Evolutionary conservation across 2,797 vertebrate species (phyloP).

Genomic region (Sorex maritimensis): DNA sequence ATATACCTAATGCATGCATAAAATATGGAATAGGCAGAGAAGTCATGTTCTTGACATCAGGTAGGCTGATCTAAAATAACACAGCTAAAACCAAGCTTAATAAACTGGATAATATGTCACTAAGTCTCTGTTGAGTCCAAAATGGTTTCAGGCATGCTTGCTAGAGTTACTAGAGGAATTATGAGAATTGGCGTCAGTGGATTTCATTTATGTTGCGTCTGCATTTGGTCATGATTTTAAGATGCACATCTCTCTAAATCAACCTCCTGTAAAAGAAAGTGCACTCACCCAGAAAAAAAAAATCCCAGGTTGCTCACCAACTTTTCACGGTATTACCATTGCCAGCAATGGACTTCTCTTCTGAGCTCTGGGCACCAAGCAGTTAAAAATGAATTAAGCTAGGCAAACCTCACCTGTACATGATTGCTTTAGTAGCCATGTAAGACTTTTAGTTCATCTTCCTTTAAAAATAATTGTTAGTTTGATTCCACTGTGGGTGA

Average conservation of each 20-base stretch:
- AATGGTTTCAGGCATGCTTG: constrained; percentile 84
- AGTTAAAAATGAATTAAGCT: constrained; percentile 75
- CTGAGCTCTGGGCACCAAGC: constrained; percentile 71
- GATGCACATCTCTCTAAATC: constrained; percentile 83
- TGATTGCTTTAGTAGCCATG: constrained; percentile 71
- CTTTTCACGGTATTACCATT: constrained; percentile 73
- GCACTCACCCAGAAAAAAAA: constrained; percentile 37
- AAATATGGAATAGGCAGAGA: constrained; percentile 86
- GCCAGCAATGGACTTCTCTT: constrained; percentile 80
- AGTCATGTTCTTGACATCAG: constrained; percentile 85
- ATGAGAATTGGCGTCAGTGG: constrained; percentile 81
- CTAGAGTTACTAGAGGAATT: constrained; percentile 81
- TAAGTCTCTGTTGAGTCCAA: constrained; percentile 85
- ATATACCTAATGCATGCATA: constrained; percentile 87
- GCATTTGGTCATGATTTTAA: constrained; percentile 82
- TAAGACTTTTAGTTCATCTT: constrained; percentile 76
- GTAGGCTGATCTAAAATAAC: constrained; percentile 86
- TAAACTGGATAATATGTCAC: constrained; percentile 85
- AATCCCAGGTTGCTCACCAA: neutral
- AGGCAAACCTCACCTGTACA: constrained; percentile 75
- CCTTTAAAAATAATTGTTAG: constrained; percentile 72
- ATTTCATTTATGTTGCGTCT: constrained; percentile 77
- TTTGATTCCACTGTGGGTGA: constrained; percentile 69
- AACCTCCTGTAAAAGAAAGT: constrained; percentile 78
- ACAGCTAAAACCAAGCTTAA: constrained; percentile 88